A percentile compares a stretch with the other conserved stretches of the same genome.
These are phyloP conservation scores for Argynnis bischoffii DNA, from an alignment of 2,888 invertebrate genomes.

Conservation along the genomic window DNA sequence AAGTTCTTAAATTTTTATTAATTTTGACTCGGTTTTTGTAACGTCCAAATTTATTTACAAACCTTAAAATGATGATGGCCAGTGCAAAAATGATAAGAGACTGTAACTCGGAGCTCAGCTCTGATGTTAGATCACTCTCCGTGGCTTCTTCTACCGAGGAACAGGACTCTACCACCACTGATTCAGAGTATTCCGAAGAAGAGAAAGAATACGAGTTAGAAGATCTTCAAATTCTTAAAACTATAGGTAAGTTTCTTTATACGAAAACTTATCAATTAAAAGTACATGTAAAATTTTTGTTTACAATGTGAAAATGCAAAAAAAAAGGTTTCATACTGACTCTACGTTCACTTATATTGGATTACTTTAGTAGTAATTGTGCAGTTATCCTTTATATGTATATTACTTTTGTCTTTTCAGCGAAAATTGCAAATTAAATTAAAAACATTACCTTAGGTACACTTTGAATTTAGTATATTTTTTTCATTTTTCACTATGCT, in stretches of 20 bases:
- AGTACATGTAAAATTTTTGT: conserved; percentile 7
- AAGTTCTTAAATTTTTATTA: conserved; percentile 15
- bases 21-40: background rate
- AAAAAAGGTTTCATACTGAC: conserved; percentile 2
- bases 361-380: background rate
- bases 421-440: too few species aligned
- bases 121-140: conserved; percentile 75
- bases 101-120: conserved; percentile 78
- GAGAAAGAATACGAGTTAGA: conserved; percentile 87
- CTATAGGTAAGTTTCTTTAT: conserved; percentile 87
- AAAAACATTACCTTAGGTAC: too few species aligned
- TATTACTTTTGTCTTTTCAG: too few species aligned
- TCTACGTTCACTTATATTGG: conserved; percentile 1
- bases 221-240: conserved; percentile 93
- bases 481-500: too few species aligned
- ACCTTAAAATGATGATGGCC: conserved; percentile 77
- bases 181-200: conserved; percentile 81
- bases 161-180: conserved; percentile 79
- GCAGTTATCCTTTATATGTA: background rate
- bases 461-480: too few species aligned
- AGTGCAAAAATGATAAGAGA: conserved; percentile 80
- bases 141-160: conserved; percentile 81
- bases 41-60: background rate
- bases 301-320: conserved; percentile 5
- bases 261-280: background rate